Evolutionary conservation across 2,113 vertebrate genomes (phyloP).

Genomic region (Hylia prasina): DNA sequence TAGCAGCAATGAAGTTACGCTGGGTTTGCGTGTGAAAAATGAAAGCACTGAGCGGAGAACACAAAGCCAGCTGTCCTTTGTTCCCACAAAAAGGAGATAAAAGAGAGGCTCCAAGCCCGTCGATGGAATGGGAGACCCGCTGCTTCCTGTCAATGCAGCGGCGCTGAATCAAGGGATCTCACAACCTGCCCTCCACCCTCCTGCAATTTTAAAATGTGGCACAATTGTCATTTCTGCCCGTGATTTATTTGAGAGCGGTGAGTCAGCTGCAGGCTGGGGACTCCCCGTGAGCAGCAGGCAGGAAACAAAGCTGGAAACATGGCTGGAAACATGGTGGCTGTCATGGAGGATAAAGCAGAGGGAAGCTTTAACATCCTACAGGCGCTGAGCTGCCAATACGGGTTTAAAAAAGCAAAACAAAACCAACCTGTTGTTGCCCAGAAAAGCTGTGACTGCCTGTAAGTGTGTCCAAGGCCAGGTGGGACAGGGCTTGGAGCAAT

Average conservation of each 20-base stretch:
- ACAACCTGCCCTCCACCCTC: not conserved
- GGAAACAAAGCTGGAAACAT: not conserved
- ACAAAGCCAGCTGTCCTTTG: constrained; percentile 1
- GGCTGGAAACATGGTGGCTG: accelerated
- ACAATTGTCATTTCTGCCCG: not conserved
- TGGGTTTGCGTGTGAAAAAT: not conserved
- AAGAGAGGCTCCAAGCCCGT: not conserved
- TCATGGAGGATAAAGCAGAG: not conserved
- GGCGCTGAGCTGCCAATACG: accelerated
- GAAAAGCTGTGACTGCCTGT: not conserved
- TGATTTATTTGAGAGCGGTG: not conserved
- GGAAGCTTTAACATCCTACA: accelerated
- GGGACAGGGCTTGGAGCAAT: not conserved
- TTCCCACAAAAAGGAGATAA: constrained; percentile 18
- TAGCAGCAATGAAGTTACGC: not conserved
- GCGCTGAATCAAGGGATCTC: constrained; percentile 16
- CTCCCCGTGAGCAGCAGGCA: not conserved
- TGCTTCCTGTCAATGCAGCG: not conserved
- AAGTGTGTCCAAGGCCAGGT: not conserved
- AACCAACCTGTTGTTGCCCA: not conserved
- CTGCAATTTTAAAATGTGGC: not conserved
- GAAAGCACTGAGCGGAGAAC: not conserved
- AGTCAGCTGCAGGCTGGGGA: not conserved
- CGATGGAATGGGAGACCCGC: not conserved
- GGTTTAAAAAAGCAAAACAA: not conserved